These are phyloP conservation scores for Lagopus muta DNA, from an alignment of 2,113 vertebrate genomes.

Conservation along the genomic window DNA sequence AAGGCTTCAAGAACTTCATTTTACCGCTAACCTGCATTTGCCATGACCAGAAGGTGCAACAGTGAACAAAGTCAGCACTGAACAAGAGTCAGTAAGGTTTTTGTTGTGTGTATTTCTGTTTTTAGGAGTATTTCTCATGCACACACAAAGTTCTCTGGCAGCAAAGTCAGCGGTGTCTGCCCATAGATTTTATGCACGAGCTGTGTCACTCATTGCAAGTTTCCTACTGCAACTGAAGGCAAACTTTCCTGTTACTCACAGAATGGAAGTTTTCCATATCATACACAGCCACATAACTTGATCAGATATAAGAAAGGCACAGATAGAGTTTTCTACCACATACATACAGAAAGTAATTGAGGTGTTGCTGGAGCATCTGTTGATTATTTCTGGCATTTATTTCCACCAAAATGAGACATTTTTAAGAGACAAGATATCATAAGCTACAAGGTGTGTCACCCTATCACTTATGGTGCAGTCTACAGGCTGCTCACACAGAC, in stretches of 20 bases:
- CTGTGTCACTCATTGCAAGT: not conserved
- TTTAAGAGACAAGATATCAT: not conserved
- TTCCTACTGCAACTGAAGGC: not conserved
- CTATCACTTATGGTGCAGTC: not conserved
- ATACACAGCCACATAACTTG: not conserved
- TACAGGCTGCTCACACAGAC: not conserved
- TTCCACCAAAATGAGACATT: not conserved
- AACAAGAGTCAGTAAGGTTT: not conserved
- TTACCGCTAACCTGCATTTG: not conserved
- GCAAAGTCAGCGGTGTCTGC: rapidly evolving
- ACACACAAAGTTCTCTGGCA: rapidly evolving
- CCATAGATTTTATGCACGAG: not conserved
- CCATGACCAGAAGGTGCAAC: not conserved
- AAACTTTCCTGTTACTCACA: not conserved
- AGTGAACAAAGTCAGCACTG: rapidly evolving
- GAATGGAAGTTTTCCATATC: not conserved
- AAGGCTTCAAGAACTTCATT: not conserved
- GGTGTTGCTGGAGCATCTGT: not conserved
- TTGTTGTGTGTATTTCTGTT: not conserved
- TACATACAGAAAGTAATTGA: not conserved
- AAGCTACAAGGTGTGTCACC: not conserved
- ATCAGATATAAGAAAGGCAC: not conserved
- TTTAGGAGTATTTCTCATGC: not conserved
- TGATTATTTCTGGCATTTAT: not conserved
- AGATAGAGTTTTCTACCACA: not conserved